Base-by-base conservation (phyloP, 2,797 vertebrate species). In the Smutsia gigantea region DNA sequence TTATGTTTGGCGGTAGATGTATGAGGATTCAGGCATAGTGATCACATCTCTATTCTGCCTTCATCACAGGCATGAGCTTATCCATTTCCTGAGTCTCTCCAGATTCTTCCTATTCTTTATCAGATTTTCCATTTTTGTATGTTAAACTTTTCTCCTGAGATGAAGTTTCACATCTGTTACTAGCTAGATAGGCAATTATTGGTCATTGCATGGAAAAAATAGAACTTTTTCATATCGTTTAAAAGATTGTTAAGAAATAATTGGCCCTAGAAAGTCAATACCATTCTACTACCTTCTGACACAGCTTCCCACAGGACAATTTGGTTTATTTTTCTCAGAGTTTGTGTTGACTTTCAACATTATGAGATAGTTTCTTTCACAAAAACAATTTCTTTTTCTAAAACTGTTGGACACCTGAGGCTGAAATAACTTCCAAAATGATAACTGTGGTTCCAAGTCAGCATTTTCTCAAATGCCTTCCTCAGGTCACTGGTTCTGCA, bases 191-290 rank as follows among this genome's bases (percentile, higher is more conserved):
- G 75, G 63, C 61, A 93, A 92, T 95, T 95, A 55, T 29, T 81
- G 57, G 39, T 6, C 66, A 87, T 37, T 91, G 17, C 34, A 61
- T 77, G 39, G 42, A 46, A 71, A 87, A 93, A 87, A 66, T 0
- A 68, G 39, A 88, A 66, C 12, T 34, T 95, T 86, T 96, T 86
- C 55, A 61, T 85, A 75, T 69, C 23, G 25, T 87, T 92, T 39
- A 95, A 96, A 88, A 93, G 89, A 93, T 42, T 87, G 39, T 84
- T 68, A 94, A 59, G 51, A 72, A 92, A 95, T 86, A 96, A 90
- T 94, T 87, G 63, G 42, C 42, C 72, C 90, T 61, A 8, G 63
- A 86, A 94, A 81, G 84, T 95, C 83, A 78, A 90, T 96, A 51
- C 21, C 46, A 21, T 90, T 71, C 39, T 75, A 46, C 31, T 81